Percentiles rank a stretch among this genome's conserved stretches.
phyloP scores from a whole-genome alignment of 2,113 vertebrate genomes.

The Heptranchias perlo region DNA sequence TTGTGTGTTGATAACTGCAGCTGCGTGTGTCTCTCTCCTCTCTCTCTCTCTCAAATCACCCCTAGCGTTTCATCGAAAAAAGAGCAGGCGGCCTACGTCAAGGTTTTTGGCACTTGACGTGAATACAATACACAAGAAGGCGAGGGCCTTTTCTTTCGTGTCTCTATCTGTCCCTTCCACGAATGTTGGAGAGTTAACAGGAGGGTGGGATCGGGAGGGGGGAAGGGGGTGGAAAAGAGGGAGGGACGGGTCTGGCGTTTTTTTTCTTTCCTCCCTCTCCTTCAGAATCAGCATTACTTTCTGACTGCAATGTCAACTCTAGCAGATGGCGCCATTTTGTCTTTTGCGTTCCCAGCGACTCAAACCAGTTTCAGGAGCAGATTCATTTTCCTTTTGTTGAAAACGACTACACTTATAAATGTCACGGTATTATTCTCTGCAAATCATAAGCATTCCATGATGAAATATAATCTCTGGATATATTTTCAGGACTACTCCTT shows the following conservation, averaged over 20 bases:
- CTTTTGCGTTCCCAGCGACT: too few relatives aligned
- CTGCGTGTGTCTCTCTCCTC: too few relatives aligned
- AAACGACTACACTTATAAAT: not conserved
- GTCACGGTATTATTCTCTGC: not conserved
- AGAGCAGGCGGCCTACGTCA: not conserved
- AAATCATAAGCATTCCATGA: not conserved
- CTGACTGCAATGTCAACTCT: not conserved
- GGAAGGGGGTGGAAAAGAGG: accelerated
- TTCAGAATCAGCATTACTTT: not conserved
- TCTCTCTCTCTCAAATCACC: not conserved
- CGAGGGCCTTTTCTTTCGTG: not conserved
- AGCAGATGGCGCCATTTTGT: not conserved
- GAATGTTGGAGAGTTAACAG: not conserved
- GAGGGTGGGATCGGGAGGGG: not conserved
- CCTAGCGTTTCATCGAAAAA: not conserved
- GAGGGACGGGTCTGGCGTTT: too few relatives aligned
- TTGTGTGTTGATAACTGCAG: not conserved
- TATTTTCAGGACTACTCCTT: not conserved
- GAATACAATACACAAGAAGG: not conserved
- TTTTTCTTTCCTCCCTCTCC: not conserved
- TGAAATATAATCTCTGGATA: not conserved
- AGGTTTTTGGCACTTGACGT: not conserved
- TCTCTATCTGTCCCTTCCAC: not conserved
- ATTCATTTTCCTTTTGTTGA: too few relatives aligned
- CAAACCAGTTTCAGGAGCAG: too few relatives aligned